Evolutionary conservation across 2,888 invertebrate genomes (phyloP), one percentile per base, ranked within the genome.

Genomic region (Dryocosmus kuriphilus): DNA sequence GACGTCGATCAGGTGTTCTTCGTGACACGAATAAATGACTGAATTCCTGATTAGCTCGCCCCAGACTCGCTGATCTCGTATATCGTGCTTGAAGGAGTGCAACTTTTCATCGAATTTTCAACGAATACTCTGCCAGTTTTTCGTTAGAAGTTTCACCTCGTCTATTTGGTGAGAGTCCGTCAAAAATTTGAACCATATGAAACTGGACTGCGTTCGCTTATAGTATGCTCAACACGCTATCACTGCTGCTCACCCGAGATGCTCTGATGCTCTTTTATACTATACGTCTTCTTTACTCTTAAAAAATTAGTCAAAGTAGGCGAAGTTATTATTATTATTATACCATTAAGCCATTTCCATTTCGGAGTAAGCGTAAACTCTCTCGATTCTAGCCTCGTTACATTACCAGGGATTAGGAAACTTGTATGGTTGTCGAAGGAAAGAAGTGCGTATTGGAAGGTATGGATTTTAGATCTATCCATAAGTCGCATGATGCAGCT

Each of bases 121-220:
- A 3, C 51, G 51, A 9, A 61, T 61, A 32, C 19, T 61, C 27
- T 30, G 27, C 16, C 8, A 61, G 30, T 7, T 30, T 61, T 16
- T 27, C 61, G 61, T 61, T 61, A 32, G 32, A 61, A 61, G 61
- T 61, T 60, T 27, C 60, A 60, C 16, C 60, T 60, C 27, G 60
- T 60, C 27, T 6, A 60, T 60, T 61, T 24, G 61, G 14, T 16
- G 19, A 61, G 19, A 61, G 30, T 61, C 51, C 60, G 30, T 8
- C n/a, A n/a, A 51, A 73, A 80, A 81, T 78, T 81, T 81, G 38
- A 35, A 65, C 74, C 75, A 46, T 78, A 74, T 75, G 62, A 81
- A 81, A 76, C 62, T 78, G 57, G 74, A n/a, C 67, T 41, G 41
- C 73, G 71, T 76, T 57, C 62, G n/a, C 51, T 51, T 51, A 51